Evolutionary conservation across 2,888 invertebrate genomes (phyloP), one percentile per base, ranked within the genome.

Genomic region (Orchestes rusci): DNA sequence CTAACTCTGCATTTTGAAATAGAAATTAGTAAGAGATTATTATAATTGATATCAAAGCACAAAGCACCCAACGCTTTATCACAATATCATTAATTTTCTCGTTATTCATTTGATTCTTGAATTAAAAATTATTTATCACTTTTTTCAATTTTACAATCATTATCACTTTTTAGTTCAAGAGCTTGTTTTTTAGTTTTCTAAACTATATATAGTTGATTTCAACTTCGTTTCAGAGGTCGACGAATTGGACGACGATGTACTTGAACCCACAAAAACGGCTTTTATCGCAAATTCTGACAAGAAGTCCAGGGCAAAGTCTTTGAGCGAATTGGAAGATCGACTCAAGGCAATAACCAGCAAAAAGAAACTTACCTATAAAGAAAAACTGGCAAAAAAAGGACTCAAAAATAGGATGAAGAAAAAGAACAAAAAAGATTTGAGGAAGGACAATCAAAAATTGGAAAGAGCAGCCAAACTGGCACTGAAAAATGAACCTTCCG

Each of bases 361-460:
- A 51, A 76, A 76, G 51, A 77, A 74, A 43, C 70, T 77, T 37
- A 74, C 73, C 41, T 73, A 82, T 35, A 82, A 81, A 65, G 78
- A 76, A 44, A 82, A 79, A 66, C 62, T 82, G 38, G 65, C 73
- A 1, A 84, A 81, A 58, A 83, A 82, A 59, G 76, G 74, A 52
- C 64, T 84, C 28, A 79, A 75, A 54, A 82, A 77, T 58, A 76
- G 77, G 62, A 64, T 84, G 42, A 81, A 77, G 54, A 83, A 82
- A 56, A 81, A 80, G 60, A 70, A 72, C 2, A 80, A 79, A 56
- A 75, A 73, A 55, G 74, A 74, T 52, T 77, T 80, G 55, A 68
- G 77, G 53, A 63, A 67, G 42, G 59, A 67, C 36, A 65, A 69
- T 29, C 67, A 68, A 38, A 73, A 72, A 55, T 48, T 69, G 36